These are phyloP conservation scores for Bubo scandiacus DNA, from an alignment of 2,113 vertebrate species.

Conservation along the genomic window DNA sequence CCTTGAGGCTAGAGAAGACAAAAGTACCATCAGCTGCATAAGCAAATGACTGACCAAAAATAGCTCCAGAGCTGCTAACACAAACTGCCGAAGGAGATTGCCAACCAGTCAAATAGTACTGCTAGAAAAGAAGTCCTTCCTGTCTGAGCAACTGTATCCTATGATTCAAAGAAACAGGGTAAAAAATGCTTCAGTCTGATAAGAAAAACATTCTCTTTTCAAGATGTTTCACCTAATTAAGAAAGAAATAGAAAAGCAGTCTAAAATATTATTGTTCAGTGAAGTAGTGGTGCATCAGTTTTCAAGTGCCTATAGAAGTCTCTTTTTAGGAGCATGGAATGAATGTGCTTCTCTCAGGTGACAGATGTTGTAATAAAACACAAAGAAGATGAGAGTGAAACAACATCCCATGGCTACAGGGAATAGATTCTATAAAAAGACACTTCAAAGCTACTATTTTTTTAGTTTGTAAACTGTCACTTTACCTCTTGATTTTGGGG, in stretches of 20 bases:
- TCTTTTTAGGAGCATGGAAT: not conserved
- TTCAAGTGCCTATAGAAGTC: not conserved
- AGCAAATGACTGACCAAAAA: not conserved
- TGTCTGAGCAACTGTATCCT: not conserved
- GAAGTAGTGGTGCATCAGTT: not conserved
- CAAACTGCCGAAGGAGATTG: not conserved
- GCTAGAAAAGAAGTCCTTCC: not conserved
- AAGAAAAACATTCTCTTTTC: not conserved
- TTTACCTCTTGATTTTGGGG: not conserved
- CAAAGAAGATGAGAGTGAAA: not conserved
- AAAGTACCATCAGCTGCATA: not conserved
- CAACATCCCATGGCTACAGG: not conserved
- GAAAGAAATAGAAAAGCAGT: not conserved
- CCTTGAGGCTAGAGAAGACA: not conserved
- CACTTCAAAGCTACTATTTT: not conserved
- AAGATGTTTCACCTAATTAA: not conserved
- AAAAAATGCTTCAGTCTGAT: not conserved
- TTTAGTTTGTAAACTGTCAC: not conserved
- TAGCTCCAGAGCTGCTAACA: not conserved
- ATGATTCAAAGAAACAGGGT: not conserved
- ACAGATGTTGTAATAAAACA: not conserved
- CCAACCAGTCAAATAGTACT: not conserved
- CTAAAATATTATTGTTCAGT: not conserved
- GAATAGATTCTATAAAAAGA: slow-evolving; percentile 8
- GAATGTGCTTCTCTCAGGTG: not conserved